Evolutionary conservation across 2,888 invertebrate species (phyloP).

Genomic region (Lymantria dispar): DNA sequence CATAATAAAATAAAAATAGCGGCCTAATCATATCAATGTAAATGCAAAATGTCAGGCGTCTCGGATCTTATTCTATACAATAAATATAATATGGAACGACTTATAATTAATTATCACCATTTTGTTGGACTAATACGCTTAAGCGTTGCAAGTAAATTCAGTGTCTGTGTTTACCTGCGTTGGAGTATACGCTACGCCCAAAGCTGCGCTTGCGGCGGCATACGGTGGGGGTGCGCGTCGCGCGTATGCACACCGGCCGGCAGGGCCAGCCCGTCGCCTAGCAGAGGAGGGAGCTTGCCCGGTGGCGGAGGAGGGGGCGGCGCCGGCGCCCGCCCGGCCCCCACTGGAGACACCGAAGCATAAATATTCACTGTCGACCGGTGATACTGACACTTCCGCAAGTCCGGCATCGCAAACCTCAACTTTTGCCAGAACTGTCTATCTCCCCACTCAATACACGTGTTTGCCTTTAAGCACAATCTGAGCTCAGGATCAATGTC

Average conservation of each 20-base stretch:
- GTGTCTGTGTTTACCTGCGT: slow-evolving; percentile 82
- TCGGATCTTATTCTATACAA: slow-evolving; percentile 49
- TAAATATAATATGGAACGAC: slow-evolving; percentile 67
- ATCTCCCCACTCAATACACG: slow-evolving; percentile 96
- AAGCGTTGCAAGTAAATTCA: slow-evolving; percentile 73
- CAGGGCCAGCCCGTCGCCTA: slow-evolving; percentile 72
- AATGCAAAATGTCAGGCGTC: slow-evolving; percentile 53
- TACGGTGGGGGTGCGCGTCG: slow-evolving; percentile 76
- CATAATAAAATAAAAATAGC: slow-evolving; percentile 57
- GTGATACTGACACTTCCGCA: slow-evolving; percentile 85
- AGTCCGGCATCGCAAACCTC: slow-evolving; percentile 94
- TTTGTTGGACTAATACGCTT: slow-evolving; percentile 80
- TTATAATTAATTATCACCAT: slow-evolving; percentile 76
- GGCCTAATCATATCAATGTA: slow-evolving; percentile 60
- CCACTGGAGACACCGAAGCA: slow-evolving; percentile 84
- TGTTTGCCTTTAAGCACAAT: slow-evolving; percentile 94
- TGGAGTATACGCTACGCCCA: slow-evolving; percentile 91
- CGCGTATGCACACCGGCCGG: slow-evolving; percentile 68
- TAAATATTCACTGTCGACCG: slow-evolving; percentile 88
- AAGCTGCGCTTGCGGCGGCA: slow-evolving; percentile 86
- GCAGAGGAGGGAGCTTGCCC: slow-evolving; percentile 84
- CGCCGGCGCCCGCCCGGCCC: slow-evolving; percentile 82
- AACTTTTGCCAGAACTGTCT: slow-evolving; percentile 98
- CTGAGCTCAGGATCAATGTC: slow-evolving; percentile 95
- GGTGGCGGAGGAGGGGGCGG: slow-evolving; percentile 84